Conservation (phyloP, 2,113 vertebrate species). For the Mastomys natalensis region DNA sequence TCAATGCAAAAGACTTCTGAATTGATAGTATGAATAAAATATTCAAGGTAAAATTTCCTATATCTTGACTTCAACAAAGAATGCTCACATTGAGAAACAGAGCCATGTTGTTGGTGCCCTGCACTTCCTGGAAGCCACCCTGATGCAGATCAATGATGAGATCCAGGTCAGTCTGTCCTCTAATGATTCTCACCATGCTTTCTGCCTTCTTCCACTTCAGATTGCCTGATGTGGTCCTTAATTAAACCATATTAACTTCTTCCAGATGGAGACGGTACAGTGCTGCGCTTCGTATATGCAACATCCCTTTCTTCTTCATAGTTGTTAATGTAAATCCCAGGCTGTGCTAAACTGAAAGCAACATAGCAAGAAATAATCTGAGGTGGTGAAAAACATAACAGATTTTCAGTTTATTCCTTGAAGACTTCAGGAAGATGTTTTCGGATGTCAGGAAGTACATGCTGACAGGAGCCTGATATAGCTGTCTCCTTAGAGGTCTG, state of each 20-base stretch:
- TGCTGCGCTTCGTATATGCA: neutral
- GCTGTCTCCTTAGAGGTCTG: too few species aligned
- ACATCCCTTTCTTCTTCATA: neutral
- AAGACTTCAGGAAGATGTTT: constrained; percentile 23
- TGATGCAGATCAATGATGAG: neutral
- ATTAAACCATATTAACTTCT: constrained; percentile 58
- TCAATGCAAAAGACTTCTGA: constrained; percentile 35
- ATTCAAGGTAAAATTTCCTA: neutral
- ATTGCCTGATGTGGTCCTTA: constrained; percentile 13
- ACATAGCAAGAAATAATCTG: constrained; percentile 40
- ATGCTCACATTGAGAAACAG: neutral
- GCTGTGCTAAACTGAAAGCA: constrained; percentile 5
- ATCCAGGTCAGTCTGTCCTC: neutral
- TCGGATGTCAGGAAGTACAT: too few species aligned
- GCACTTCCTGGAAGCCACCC: neutral
- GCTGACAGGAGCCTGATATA: too few species aligned
- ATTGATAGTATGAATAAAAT: neutral
- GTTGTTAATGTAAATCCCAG: constrained; percentile 21
- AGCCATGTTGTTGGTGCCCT: neutral
- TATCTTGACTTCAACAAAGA: neutral
- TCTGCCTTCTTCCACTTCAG: neutral
- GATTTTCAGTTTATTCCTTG: constrained; percentile 16
- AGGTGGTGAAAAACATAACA: constrained; percentile 40
- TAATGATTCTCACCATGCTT: neutral
- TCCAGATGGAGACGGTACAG: neutral